A percentile compares a stretch with the other conserved stretches of the same genome.
These are phyloP conservation scores for Oreochromis niloticus DNA, from an alignment of 2,113 vertebrate genomes.

Conservation along the genomic window DNA sequence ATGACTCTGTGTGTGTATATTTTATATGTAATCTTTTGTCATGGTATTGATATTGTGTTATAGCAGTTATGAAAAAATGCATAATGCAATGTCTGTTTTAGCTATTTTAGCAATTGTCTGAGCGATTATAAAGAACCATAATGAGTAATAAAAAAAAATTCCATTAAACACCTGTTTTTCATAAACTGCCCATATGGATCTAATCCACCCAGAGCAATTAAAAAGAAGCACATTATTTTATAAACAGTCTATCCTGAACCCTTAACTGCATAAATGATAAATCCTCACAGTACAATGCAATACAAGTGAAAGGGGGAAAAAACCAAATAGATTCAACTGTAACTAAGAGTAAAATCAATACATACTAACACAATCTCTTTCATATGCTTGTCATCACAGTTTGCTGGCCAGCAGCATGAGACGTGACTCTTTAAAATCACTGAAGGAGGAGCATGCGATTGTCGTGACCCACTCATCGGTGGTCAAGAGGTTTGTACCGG, in stretches of 20 bases:
- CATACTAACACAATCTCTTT: neutral
- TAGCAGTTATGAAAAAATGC: neutral
- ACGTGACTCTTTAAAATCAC: neutral
- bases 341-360: neutral
- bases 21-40: neutral
- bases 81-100: neutral
- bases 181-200: neutral
- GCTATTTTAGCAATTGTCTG: neutral
- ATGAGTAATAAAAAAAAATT: neutral
- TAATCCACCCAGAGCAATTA: neutral
- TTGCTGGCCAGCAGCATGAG: neutral
- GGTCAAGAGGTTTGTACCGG: slow-evolving; percentile 9
- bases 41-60: neutral
- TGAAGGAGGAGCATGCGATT: neutral
- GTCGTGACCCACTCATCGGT: neutral
- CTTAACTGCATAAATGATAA: neutral
- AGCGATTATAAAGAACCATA: neutral
- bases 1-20: neutral
- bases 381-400: neutral
- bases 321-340: neutral
- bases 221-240: neutral
- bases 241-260: neutral
- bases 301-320: neutral
- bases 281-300: neutral
- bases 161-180: neutral